phyloP scores from a whole-genome alignment of 1,140 invertebrate genomes.

The Oedothorax gibbosus region DNA sequence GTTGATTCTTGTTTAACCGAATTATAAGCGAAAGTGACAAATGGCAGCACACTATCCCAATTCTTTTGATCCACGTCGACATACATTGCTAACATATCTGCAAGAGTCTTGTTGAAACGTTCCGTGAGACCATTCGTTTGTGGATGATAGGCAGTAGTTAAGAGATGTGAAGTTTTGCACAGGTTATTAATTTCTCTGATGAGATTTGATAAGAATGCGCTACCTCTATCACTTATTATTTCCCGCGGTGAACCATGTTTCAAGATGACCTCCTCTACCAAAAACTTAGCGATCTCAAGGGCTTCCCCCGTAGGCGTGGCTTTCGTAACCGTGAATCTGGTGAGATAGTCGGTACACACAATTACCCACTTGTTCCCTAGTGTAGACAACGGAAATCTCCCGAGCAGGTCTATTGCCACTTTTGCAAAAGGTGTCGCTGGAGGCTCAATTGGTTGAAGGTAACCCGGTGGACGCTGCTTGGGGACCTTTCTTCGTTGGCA shows the following conservation, averaged over 20 bases:
- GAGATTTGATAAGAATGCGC: not conserved
- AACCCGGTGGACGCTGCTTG: not conserved
- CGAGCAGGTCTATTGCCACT: slow-evolving; percentile 16
- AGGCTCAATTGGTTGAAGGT: slow-evolving; percentile 1
- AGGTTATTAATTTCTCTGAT: not conserved
- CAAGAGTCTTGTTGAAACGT: not conserved
- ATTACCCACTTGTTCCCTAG: slow-evolving; percentile 13
- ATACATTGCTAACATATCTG: not conserved
- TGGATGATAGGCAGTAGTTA: not conserved
- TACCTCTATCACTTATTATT: slow-evolving; percentile 62
- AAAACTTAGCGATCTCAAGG: slow-evolving; percentile 61
- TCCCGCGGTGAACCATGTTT: slow-evolving; percentile 52
- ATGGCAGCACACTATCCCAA: not conserved
- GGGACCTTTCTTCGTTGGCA: slow-evolving; percentile 26
- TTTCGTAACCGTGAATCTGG: slow-evolving; percentile 29
- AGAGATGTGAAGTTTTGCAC: not conserved
- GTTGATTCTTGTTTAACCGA: not conserved
- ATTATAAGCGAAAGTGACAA: not conserved
- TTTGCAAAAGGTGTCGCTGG: not conserved
- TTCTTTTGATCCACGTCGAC: not conserved
- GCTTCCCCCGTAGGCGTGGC: not conserved
- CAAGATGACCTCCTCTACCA: slow-evolving; percentile 62
- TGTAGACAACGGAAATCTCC: not conserved
- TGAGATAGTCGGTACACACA: slow-evolving; percentile 22
- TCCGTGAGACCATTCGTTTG: not conserved